A percentile compares a stretch with the other conserved stretches of the same genome.
These are phyloP conservation scores for Indicator indicator DNA, from an alignment of 2,113 vertebrate genomes.

Conservation along the genomic window DNA sequence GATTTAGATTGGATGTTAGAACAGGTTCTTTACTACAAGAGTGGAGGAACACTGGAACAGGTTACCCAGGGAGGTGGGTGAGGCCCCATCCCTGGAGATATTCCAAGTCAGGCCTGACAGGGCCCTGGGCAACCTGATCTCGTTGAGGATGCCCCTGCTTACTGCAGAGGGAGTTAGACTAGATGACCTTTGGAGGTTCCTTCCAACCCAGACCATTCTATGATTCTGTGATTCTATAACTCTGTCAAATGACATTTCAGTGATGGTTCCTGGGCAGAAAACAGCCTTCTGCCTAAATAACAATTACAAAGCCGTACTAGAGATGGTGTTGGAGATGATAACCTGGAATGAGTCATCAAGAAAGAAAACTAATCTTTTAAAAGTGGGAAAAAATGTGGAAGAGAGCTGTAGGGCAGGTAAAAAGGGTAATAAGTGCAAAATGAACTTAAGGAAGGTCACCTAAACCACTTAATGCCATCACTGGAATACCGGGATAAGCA, in stretches of 20 bases:
- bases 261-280: not conserved
- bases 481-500: not conserved
- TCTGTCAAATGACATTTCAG: not conserved
- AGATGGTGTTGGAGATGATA: not conserved
- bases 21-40: no score
- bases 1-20: no score
- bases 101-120: no score
- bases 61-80: no score
- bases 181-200: no score
- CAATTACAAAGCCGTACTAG: not conserved
- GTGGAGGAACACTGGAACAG: no score
- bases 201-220: no score
- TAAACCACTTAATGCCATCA: not conserved
- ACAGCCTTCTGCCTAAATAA: not conserved
- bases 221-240: no score
- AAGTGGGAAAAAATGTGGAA: accelerated
- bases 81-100: no score
- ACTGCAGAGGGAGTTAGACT: no score
- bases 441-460: not conserved
- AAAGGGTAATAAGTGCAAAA: not conserved
- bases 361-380: not conserved
- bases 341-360: not conserved
- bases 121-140: no score
- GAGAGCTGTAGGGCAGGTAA: not conserved
- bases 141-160: no score